These are phyloP conservation scores for Dasyornis broadbenti DNA, from an alignment of 2,113 vertebrate genomes.

Conservation along the genomic window DNA sequence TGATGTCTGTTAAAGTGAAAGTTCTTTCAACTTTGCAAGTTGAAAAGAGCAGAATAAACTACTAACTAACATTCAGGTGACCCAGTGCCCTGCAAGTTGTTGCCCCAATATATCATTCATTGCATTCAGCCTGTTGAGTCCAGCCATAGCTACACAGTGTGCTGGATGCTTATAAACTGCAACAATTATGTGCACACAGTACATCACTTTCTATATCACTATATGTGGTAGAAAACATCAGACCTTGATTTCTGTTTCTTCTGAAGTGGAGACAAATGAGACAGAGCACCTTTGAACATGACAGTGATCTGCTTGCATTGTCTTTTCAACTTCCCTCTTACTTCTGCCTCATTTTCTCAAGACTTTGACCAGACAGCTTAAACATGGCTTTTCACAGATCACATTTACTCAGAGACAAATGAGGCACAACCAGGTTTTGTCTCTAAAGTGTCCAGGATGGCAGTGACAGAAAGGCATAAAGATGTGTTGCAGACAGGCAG, in stretches of 20 bases:
- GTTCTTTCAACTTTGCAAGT: not conserved
- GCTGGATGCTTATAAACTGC: not conserved
- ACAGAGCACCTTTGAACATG: not conserved
- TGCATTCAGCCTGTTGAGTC: not conserved
- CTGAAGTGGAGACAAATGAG: not conserved
- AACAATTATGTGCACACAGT: accelerated
- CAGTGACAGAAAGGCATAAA: not conserved
- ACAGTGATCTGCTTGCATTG: not conserved
- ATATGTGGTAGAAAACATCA: not conserved
- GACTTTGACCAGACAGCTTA: not conserved
- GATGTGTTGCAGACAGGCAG: not conserved
- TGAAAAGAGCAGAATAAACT: not conserved
- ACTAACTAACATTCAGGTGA: not conserved
- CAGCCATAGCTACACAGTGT: not conserved
- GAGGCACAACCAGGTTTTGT: not conserved
- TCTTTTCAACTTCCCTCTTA: not conserved
- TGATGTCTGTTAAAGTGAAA: not conserved
- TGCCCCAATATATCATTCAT: not conserved
- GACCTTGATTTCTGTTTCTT: not conserved
- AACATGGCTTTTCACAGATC: not conserved
- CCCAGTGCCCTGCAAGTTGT: not conserved
- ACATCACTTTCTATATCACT: not conserved
- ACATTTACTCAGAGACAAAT: not conserved
- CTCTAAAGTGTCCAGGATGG: not conserved
- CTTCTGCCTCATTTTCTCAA: not conserved